phyloP scores from a whole-genome alignment of 1,140 invertebrate genomes.

The Apis laboriosa region DNA sequence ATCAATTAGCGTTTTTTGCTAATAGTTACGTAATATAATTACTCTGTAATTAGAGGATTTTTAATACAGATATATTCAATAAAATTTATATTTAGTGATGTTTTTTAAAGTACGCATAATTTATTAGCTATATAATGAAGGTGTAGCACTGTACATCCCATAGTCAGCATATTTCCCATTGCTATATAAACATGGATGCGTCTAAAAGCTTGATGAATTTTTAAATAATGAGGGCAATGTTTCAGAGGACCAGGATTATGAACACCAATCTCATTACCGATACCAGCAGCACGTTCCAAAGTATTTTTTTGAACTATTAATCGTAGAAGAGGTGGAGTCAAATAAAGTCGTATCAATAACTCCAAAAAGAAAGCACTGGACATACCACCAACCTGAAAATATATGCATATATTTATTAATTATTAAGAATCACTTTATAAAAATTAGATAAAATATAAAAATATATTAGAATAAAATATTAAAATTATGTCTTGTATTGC shows the following conservation, averaged over 20 bases:
- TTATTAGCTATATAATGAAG: constrained; percentile 86
- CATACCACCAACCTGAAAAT: constrained; percentile 83
- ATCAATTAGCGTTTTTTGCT: background rate
- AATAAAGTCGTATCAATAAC: constrained; percentile 85
- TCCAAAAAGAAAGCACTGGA: constrained; percentile 86
- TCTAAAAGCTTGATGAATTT: constrained; percentile 85
- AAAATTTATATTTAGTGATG: background rate
- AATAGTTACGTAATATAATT: background rate
- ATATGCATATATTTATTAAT: background rate
- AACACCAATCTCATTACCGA: constrained; percentile 87
- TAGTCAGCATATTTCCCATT: constrained; percentile 87
- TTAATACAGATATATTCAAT: background rate
- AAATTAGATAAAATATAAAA: constrained; percentile 2
- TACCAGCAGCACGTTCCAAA: constrained; percentile 86
- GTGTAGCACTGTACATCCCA: constrained; percentile 87
- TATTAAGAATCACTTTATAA: background rate
- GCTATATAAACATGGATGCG: constrained; percentile 86
- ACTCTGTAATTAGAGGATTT: background rate
- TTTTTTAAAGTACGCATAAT: constrained; percentile 77
- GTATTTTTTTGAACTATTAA: constrained; percentile 86
- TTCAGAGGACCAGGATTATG: constrained; percentile 84
- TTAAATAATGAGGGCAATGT: constrained; percentile 87
- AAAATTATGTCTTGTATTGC: too few relatives aligned
- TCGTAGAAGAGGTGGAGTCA: constrained; percentile 85
- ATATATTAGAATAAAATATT: background rate